Conservation (phyloP, 2,113 vertebrate species). For the Miniopterus natalensis region DNA sequence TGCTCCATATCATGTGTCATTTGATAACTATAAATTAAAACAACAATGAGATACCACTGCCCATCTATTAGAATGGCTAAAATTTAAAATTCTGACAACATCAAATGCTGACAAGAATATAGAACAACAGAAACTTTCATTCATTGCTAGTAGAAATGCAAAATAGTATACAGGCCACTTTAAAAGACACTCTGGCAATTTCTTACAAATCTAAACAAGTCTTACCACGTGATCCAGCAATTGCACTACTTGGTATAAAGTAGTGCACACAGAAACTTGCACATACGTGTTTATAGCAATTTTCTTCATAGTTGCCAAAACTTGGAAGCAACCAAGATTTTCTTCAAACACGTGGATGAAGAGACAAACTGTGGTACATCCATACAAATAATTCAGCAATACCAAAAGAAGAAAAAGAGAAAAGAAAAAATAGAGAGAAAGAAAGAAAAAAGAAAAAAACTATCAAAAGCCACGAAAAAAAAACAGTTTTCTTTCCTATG, state of each 20-base stretch:
- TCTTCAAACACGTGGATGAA: neutral
- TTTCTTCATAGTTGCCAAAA: conserved; percentile 21
- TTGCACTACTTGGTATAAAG: neutral
- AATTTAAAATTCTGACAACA: neutral
- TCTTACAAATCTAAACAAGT: conserved; percentile 13
- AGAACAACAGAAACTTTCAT: neutral
- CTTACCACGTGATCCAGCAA: neutral
- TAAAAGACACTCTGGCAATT: neutral
- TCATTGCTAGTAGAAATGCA: neutral
- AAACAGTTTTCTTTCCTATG: neutral
- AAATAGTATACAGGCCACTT: neutral
- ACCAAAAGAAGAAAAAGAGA: neutral
- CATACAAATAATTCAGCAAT: neutral
- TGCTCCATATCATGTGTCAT: neutral
- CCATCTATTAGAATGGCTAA: neutral
- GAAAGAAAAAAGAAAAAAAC: neutral
- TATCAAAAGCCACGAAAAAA: neutral
- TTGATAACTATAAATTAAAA: neutral
- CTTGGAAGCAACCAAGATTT: conserved; percentile 19
- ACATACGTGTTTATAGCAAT: neutral
- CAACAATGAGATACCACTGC: neutral
- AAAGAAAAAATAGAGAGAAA: no score
- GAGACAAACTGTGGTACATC: neutral
- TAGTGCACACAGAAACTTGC: neutral
- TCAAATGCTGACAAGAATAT: neutral